phyloP scores from a whole-genome alignment of 2,113 vertebrate species.

The Cisticola juncidis region DNA sequence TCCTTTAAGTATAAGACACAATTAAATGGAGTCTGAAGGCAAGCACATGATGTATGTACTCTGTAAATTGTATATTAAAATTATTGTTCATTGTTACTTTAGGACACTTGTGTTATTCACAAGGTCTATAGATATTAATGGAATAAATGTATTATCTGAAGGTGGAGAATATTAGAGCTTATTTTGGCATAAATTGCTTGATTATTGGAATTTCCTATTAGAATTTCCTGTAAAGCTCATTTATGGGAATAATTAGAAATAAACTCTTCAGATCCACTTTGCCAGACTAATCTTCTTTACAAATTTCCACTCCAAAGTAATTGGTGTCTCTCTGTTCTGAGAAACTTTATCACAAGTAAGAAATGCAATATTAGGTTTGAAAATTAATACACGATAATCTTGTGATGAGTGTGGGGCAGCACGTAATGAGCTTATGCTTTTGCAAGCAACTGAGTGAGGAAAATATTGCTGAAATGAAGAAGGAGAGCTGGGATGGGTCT shows the following conservation, averaged over 20 bases:
- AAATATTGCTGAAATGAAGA: slow-evolving; percentile 44
- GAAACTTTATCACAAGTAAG: slow-evolving; percentile 64
- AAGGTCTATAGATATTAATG: slow-evolving; percentile 22
- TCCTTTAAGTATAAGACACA: background rate
- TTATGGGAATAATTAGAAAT: slow-evolving; percentile 77
- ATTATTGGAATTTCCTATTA: slow-evolving; percentile 62
- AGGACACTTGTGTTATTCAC: slow-evolving; percentile 7
- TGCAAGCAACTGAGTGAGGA: background rate
- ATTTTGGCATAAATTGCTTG: slow-evolving; percentile 54
- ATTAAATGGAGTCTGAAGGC: background rate
- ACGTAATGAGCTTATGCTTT: slow-evolving; percentile 62
- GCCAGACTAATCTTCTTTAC: slow-evolving; percentile 73
- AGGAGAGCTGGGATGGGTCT: background rate
- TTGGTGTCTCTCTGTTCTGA: slow-evolving; percentile 56
- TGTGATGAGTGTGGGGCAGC: slow-evolving; percentile 52
- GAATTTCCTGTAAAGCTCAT: slow-evolving; percentile 64
- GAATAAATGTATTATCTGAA: slow-evolving; percentile 20
- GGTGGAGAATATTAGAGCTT: slow-evolving; percentile 37
- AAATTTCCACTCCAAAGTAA: slow-evolving; percentile 68
- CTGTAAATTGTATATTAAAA: slow-evolving; percentile 1
- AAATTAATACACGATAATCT: slow-evolving; percentile 73
- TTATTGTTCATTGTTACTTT: slow-evolving; percentile 19
- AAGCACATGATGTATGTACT: background rate
- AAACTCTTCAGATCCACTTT: slow-evolving; percentile 69
- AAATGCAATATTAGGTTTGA: slow-evolving; percentile 54